Evolutionary conservation across 1,140 invertebrate species (phyloP).

Genomic region (Drosophila lacteicornis): DNA sequence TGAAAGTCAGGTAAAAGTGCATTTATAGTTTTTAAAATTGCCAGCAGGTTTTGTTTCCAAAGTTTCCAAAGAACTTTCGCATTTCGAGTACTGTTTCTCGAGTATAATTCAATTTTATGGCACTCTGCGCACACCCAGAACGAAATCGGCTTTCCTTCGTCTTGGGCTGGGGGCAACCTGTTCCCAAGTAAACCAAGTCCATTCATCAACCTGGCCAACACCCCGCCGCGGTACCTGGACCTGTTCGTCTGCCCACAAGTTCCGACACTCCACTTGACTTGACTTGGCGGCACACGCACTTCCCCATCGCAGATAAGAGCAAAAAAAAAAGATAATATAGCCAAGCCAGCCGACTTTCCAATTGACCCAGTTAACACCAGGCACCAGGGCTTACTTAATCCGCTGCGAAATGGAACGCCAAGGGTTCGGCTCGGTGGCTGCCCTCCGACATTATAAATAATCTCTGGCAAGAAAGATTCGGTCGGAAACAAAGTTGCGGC

Average conservation of each 20-base stretch:
- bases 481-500: slow-evolving; percentile 11
- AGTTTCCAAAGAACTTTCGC: slow-evolving; percentile 27
- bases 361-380: slow-evolving; percentile 50
- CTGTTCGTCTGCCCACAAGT: slow-evolving; percentile 36
- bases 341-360: slow-evolving; percentile 45
- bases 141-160: slow-evolving; percentile 27
- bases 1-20: slow-evolving; percentile 13
- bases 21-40: background rate
- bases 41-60: background rate
- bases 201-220: slow-evolving; percentile 46
- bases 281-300: slow-evolving; percentile 41
- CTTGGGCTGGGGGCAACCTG: slow-evolving; percentile 18
- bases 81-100: slow-evolving; percentile 15
- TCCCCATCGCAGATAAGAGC: slow-evolving; percentile 28
- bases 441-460: slow-evolving; percentile 18
- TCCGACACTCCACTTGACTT: slow-evolving; percentile 36
- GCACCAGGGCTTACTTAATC: slow-evolving; percentile 33
- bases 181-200: slow-evolving; percentile 52
- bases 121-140: slow-evolving; percentile 34
- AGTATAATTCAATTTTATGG: slow-evolving; percentile 29
- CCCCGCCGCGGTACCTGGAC: slow-evolving; percentile 20
- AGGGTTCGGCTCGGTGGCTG: slow-evolving; percentile 4
- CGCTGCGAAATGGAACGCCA: slow-evolving; percentile 33
- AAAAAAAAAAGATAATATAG: slow-evolving; percentile 30
- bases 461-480: slow-evolving; percentile 9